Base-by-base conservation (phyloP, 2,888 invertebrate species). In the Cantharis nigra region DNA sequence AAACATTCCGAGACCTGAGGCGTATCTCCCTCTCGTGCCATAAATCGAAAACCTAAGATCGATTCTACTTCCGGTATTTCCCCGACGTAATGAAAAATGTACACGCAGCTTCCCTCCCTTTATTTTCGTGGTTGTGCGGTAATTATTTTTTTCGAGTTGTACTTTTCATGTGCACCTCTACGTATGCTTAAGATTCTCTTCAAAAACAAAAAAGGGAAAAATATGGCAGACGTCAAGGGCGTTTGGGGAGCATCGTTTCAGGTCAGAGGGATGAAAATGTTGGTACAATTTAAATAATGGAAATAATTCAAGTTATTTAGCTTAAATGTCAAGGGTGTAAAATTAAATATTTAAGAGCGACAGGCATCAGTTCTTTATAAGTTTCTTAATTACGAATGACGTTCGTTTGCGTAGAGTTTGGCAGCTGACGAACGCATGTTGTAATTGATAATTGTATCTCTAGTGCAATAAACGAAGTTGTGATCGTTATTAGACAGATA, bases 401-500 rank as follows among this genome's bases (percentile, higher is more conserved):
- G 18, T 14, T 63, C 30, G 71, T 14, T 64, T 18, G 49, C 13
- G 20, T 18, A 16, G 16, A 71, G 26, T 18, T 30, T 73, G 72
- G 74, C 77, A 77, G 77, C 74, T 71, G 74, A 77, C 77, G 69
- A 69, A 64, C 63, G 63, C 69, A 62, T 49, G 72, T 74, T 74
- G 74, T 74, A 77, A 77, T 74, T 77, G 74, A 77, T 77, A 77
- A 77, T 77, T 77, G 74, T 74, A 72, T 74, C 63, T 23, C 76
- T 28, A 64, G 23, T 74, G 74, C 72, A 71, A 33, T n/a, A 69
- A 77, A 69, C 33, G 72, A 70, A 72, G 63, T 72, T 20, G 69
- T 26, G 71, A 69, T 70, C 75, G 63, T 76, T 76, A 76, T 76
- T 76, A 74, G 77, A 77, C 74, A 77, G 67, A 74, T 63, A 74